These are phyloP conservation scores for Brachyptera risi DNA, from an alignment of 2,888 invertebrate genomes.

Conservation along the genomic window DNA sequence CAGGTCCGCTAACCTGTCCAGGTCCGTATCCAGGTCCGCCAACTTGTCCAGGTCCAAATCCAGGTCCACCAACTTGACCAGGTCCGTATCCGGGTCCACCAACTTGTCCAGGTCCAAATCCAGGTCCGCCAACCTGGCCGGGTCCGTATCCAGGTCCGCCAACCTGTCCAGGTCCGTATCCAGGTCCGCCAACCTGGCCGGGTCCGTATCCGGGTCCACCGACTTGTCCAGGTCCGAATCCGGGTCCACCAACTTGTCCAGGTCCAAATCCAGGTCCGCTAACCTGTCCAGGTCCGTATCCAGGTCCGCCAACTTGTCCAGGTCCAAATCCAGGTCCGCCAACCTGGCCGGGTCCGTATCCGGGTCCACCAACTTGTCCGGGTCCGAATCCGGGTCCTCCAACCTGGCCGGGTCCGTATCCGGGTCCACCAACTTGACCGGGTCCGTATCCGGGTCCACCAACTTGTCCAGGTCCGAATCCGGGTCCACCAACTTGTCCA, in stretches of 20 bases:
- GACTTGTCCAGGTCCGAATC: slow-evolving; percentile 13
- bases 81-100: no score
- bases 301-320: slow-evolving; percentile 17
- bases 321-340: slow-evolving; percentile 24
- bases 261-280: slow-evolving; percentile 20
- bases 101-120: neutral
- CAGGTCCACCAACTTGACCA: no score
- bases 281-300: slow-evolving; percentile 5
- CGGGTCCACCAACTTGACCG: slow-evolving; percentile 16
- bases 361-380: slow-evolving; percentile 26
- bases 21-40: no score
- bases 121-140: no score
- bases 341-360: slow-evolving; percentile 26
- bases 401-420: neutral
- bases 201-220: slow-evolving; percentile 2
- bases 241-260: slow-evolving; percentile 17
- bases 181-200: no score
- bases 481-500: slow-evolving; percentile 22
- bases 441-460: slow-evolving; percentile 17
- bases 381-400: neutral
- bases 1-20: no score
- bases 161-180: no score
- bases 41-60: no score
- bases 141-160: no score
- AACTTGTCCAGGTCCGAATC: no score